phyloP scores from a whole-genome alignment of 2,113 vertebrate genomes.

The Melanerpes aurifrons region DNA sequence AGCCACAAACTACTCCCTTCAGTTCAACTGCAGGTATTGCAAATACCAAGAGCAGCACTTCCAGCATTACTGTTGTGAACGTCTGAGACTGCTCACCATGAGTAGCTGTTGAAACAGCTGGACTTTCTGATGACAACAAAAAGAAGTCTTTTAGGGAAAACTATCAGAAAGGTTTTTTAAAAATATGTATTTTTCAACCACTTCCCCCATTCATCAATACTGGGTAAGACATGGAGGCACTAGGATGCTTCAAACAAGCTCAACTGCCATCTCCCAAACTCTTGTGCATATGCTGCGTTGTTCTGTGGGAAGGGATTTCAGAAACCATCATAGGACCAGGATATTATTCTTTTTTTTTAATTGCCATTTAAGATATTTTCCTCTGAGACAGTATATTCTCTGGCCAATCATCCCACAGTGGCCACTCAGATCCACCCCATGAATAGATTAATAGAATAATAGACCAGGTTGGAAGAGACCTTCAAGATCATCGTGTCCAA shows the following conservation, averaged over 20 bases:
- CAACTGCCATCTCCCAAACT: not conserved
- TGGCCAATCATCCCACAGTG: not conserved
- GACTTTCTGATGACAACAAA: not conserved
- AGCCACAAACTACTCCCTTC: not conserved
- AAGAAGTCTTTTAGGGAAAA: not conserved
- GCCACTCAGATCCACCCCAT: not conserved
- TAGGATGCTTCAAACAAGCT: not conserved
- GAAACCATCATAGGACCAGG: not conserved
- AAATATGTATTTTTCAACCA: not conserved
- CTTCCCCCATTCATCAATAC: not conserved
- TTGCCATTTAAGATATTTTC: not conserved
- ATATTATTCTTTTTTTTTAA: not conserved
- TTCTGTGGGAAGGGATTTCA: not conserved
- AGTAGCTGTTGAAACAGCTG: not conserved
- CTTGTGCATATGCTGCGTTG: fast-evolving
- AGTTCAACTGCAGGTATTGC: not conserved
- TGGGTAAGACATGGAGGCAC: not conserved
- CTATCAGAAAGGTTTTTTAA: no score
- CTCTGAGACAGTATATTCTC: not conserved
- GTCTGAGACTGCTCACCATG: not conserved
- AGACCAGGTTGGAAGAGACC: no score
- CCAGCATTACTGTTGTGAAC: not conserved
- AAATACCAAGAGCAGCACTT: not conserved
- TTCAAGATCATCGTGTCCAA: no score
- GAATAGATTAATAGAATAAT: not conserved